phyloP scores from a whole-genome alignment of 2,797 vertebrate species.

The Tympanoctomys barrerae region DNA sequence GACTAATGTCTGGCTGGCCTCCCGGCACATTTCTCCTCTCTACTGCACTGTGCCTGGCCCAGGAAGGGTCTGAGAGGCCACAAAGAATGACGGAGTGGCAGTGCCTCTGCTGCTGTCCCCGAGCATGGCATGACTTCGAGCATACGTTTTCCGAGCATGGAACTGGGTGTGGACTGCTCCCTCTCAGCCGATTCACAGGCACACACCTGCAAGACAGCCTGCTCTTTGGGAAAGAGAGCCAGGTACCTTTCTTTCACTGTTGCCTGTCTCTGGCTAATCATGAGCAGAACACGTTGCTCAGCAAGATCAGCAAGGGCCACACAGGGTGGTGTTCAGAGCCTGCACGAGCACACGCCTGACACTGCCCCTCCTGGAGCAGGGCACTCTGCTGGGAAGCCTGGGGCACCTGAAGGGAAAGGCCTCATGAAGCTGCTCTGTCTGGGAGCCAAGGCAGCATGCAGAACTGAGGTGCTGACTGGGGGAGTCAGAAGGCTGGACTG shows the following conservation, averaged over 20 bases:
- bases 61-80: neutral
- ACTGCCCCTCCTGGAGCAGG: neutral
- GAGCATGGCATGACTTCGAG: neutral
- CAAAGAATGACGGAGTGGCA: neutral
- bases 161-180: neutral
- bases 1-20: neutral
- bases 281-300: neutral
- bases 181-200: neutral
- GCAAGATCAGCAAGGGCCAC: neutral
- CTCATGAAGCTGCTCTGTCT: slow-evolving; percentile 36
- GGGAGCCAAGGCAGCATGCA: neutral
- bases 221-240: neutral
- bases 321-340: neutral
- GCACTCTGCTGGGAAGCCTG: slow-evolving; percentile 43
- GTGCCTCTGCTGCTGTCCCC: neutral
- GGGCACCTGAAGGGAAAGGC: neutral
- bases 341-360: neutral
- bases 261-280: neutral
- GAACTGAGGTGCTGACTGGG: neutral
- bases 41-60: neutral
- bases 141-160: neutral
- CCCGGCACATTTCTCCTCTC: neutral
- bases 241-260: slow-evolving; percentile 39
- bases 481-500: neutral
- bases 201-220: slow-evolving; percentile 24